Evolutionary conservation across 2,113 vertebrate species (phyloP).

Genomic region (Erythrolamprus reginae): DNA sequence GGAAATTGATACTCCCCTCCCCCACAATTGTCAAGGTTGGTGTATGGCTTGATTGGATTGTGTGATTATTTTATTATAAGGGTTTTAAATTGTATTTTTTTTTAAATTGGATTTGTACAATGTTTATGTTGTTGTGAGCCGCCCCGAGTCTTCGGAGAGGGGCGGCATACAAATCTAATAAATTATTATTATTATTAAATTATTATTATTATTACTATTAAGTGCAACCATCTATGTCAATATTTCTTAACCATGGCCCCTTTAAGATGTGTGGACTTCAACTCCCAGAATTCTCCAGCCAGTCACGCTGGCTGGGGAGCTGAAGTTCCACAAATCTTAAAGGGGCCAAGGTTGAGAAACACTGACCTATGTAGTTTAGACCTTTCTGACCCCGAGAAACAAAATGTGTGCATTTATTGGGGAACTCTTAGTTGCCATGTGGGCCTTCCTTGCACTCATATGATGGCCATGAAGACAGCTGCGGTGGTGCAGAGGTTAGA

Average conservation of each 20-base stretch:
- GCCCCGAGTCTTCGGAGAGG: no score
- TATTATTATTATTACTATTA: no score
- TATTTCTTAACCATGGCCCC: not conserved
- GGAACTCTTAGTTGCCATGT: not conserved
- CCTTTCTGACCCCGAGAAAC: not conserved
- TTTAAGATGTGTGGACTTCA: not conserved
- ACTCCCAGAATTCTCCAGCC: not conserved
- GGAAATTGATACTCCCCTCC: no score
- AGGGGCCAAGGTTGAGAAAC: not conserved
- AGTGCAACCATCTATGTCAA: not conserved
- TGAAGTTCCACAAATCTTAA: not conserved
- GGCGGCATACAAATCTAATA: no score
- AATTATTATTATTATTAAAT: no score
- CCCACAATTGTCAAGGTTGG: no score
- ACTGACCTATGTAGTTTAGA: not conserved
- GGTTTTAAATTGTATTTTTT: no score
- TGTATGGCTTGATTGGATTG: no score
- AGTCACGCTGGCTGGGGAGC: not conserved
- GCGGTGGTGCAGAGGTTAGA: no score
- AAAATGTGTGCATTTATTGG: not conserved
- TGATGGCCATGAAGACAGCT: not conserved
- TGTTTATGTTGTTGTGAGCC: no score
- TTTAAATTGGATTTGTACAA: no score
- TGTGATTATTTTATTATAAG: no score
- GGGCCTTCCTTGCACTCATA: not conserved